These are phyloP conservation scores for Serrognathus titanus DNA, from an alignment of 2,888 invertebrate genomes.

Conservation along the genomic window DNA sequence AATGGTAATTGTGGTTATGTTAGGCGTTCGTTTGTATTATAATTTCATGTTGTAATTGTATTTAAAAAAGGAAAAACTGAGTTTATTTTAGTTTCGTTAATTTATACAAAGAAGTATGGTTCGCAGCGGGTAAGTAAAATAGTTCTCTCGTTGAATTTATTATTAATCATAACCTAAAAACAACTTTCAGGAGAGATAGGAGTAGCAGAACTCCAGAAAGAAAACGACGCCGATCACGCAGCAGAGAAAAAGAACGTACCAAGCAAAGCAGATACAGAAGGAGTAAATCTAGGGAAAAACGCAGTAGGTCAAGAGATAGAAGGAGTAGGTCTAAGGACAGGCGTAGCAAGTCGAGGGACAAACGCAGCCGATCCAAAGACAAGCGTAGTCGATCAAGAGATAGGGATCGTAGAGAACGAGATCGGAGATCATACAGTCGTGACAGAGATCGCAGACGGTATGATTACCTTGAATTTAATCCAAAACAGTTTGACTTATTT, in stretches of 20 bases:
- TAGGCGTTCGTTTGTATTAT: too few species aligned
- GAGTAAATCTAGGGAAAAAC: constrained; percentile 38
- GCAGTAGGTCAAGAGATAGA: constrained; percentile 44
- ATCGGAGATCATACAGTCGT: constrained; percentile 34
- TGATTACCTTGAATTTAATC: constrained; percentile 3
- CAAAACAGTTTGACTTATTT: not conserved
- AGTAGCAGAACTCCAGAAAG: constrained; percentile 38
- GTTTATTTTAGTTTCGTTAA: not conserved
- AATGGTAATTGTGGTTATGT: too few species aligned
- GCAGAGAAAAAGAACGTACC: constrained; percentile 49
- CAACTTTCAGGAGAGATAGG: constrained; percentile 34
- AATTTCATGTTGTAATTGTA: too few species aligned
- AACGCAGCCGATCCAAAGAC: constrained; percentile 45
- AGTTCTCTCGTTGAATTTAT: not conserved
- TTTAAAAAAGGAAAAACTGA: too few species aligned
- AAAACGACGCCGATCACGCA: constrained; percentile 60
- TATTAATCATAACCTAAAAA: not conserved
- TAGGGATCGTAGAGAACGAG: constrained; percentile 30
- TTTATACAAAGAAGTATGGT: not conserved
- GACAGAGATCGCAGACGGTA: constrained; percentile 32
- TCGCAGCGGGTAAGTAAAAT: constrained; percentile 4
- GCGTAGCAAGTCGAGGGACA: constrained; percentile 37
- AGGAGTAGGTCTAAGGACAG: constrained; percentile 44
- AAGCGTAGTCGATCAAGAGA: constrained; percentile 44
- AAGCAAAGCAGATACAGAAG: constrained; percentile 25